A percentile compares a stretch with the other conserved stretches of the same genome.
Conservation (phyloP, 1,140 invertebrate species). For the Cherax destructor region DNA sequence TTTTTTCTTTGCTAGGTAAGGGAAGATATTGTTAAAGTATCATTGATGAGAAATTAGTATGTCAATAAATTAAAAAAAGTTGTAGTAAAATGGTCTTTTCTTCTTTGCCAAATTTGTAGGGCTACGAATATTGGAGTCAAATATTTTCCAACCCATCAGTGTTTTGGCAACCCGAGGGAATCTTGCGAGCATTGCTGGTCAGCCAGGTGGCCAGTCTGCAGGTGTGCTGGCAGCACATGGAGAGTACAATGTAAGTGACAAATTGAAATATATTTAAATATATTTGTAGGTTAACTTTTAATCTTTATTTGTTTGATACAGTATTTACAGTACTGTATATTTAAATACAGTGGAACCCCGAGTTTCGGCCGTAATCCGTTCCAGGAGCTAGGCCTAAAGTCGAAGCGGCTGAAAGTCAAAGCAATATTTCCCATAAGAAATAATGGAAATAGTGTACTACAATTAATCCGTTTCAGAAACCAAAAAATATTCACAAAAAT, state of each 20-base stretch:
- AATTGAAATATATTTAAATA: background rate
- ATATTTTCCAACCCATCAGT: background rate
- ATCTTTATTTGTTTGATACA: no score
- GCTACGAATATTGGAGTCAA: background rate
- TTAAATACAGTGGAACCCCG: no score
- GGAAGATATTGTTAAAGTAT: background rate
- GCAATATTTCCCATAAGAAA: no score
- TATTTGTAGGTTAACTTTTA: background rate
- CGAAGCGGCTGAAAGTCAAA: no score
- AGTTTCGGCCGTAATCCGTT: no score
- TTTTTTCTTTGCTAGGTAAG: background rate
- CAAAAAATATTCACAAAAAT: no score
- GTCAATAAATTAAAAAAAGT: background rate
- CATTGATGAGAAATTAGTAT: background rate
- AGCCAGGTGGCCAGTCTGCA: background rate
- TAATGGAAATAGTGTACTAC: no score
- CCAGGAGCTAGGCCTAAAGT: no score
- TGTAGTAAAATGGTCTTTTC: background rate
- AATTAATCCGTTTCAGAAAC: no score
- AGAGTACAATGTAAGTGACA: background rate
- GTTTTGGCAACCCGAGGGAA: background rate
- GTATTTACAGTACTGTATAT: background rate
- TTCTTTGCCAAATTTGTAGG: background rate
- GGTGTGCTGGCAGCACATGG: background rate
- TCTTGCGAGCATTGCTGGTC: background rate